Base-by-base conservation (phyloP, 2,797 vertebrate genomes). In the Psittacula derbiana region DNA sequence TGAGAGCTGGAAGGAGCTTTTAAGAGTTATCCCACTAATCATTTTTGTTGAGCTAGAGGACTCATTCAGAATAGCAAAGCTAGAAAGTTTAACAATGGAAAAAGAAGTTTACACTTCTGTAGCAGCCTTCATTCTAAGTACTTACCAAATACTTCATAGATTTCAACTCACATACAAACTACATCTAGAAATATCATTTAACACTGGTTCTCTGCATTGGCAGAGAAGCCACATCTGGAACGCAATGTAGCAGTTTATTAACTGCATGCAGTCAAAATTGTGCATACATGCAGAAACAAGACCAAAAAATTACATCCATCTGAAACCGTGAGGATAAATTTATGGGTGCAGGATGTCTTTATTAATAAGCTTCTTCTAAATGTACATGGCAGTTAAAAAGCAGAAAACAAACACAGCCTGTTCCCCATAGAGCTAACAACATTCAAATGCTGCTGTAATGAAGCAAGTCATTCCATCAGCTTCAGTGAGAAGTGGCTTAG, bases 301-400 rank as follows among this genome's bases (percentile, higher is more conserved):
- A 85, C 33, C 33, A 79, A 78, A 86, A 89, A 57, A 33, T 33
- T 23, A 33, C n/a, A 16, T 73, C 41, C 41, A 40, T 62, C 44
- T 76, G 73, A 95, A 94, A 76, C 16, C 10, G 49, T 20, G 13
- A 72, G 18, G 36, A 75, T 55, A 86, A 90, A 91, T 86, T 64
- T 73, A 60, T 52, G 49, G 28, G 33, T 86, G 55, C 47, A 70
- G 49, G 44, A 55, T 1, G 4, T 83, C 46, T 78, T 85, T 53
- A 75, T 70, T 90, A 94, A 88, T 70, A 90, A 86, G 36, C 20
- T 64, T 19, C 43, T 89, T 92, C 78, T 86, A 73, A 79, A 86
- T 2, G 5, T 52, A 90, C 15, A 41, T 28, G 44, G 41, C 88
- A 88, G 78, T 73, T 84, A 36, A 73, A 93, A 92, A 62, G 0